Evolutionary conservation across 2,113 vertebrate species (phyloP), one percentile per base, ranked within the genome.

Genomic region (Typhlomys cinereus): DNA sequence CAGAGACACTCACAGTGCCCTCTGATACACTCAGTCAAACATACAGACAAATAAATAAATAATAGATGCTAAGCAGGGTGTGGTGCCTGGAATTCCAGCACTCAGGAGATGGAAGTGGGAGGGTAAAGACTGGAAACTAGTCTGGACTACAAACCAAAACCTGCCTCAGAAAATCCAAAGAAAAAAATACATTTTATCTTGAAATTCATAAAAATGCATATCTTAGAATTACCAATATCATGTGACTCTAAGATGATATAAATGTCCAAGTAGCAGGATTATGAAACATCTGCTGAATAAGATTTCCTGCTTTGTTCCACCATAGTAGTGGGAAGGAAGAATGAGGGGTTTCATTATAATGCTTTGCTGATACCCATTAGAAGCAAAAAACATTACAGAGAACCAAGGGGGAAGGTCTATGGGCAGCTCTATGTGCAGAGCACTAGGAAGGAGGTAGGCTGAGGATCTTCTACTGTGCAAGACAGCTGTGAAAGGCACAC

Each of bases 161-260:
- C 54, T 57, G 54, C 21, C 54, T 57, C 54, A 57, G 21, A 57
- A 61, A 61, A 61, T 27, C 4, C 23, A 27, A 61, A 61, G 25
- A 27, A 27, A 61, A 75, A 27, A 54, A 54, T 54, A 25, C 59
- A 84, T 11, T 88, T 64, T 73, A 67, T 39, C 54, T 67, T 73
- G 31, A 90, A 95, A 82, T 84, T 57, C 78, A 80, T 36, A 64
- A 80, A 88, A 34, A 36, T 39, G 21, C 25, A 78, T 74, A 73
- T 11, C 48, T 54, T 34, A 82, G 21, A 87, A 79, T 20, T 48
- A 52, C 61, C 39, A n/a, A 59, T 52, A 34, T 0, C 20, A 12
- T 34, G 12, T 70, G 67, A 66, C 59, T 69, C 20, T 73, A 69
- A 14, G 74, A 29, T 57, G 34, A 78, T 46, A 75, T 52, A 59